phyloP scores from a whole-genome alignment of 2,113 vertebrate species.

The Danionella cerebrum region DNA sequence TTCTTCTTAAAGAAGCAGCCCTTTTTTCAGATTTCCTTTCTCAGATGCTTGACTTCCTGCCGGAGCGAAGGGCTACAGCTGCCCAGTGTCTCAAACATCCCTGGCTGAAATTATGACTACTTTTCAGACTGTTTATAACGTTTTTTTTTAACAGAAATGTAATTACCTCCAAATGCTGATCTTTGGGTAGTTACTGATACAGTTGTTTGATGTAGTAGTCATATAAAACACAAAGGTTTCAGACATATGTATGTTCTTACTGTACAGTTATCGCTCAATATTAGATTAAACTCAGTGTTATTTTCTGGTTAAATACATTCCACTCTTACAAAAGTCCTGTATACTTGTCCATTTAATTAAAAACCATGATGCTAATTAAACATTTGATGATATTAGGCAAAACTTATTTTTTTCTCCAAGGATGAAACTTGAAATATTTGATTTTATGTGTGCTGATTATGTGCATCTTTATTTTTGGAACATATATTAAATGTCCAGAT shows the following conservation, averaged over 20 bases:
- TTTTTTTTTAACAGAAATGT: not conserved
- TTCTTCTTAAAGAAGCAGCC: constrained; percentile 52
- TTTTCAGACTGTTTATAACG: not conserved
- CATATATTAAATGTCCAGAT: no score
- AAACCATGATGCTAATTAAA: not conserved
- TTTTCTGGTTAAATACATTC: constrained; percentile 10
- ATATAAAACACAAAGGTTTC: no score
- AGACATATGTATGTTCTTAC: not conserved
- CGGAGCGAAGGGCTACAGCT: constrained; percentile 67
- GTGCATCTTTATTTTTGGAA: no score
- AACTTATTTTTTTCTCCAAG: no score
- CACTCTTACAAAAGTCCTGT: not conserved
- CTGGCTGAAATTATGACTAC: constrained; percentile 59
- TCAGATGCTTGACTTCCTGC: constrained; percentile 65
- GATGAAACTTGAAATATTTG: no score
- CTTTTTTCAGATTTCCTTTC: constrained; percentile 68
- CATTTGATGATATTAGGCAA: no score
- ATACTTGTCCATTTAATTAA: not conserved
- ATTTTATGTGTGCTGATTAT: no score
- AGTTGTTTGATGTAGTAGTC: no score
- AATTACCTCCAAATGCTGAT: not conserved
- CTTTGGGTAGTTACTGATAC: not conserved
- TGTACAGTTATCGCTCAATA: not conserved
- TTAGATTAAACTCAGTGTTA: not conserved
- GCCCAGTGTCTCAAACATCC: constrained; percentile 70